These are phyloP conservation scores for Panopea generosa DNA, from an alignment of 2,888 invertebrate species.

Conservation along the genomic window DNA sequence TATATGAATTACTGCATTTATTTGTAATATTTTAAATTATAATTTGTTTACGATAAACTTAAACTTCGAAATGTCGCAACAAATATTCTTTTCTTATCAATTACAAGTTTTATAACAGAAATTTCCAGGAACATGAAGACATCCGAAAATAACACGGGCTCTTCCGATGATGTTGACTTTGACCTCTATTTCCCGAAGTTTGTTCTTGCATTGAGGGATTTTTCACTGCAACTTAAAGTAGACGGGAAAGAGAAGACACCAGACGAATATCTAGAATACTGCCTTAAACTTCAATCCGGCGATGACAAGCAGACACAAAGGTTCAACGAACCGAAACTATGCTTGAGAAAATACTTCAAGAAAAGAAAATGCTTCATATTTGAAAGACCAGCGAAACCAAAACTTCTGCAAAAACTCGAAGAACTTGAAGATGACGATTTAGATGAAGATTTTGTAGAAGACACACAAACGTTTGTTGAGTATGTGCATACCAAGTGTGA, in stretches of 20 bases:
- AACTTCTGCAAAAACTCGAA: constrained; percentile 5
- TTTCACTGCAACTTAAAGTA: constrained; percentile 11
- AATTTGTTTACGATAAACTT: too few species aligned
- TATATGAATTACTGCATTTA: too few species aligned
- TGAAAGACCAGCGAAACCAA: constrained; percentile 10
- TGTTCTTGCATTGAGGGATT: constrained; percentile 20
- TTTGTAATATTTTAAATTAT: too few species aligned
- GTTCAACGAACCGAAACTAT: constrained; percentile 15
- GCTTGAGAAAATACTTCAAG: constrained; percentile 24
- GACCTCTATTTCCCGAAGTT: constrained; percentile 21
- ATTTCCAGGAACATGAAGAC: too few species aligned
- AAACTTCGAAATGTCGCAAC: too few species aligned
- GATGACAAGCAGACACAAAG: not conserved
- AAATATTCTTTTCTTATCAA: too few species aligned
- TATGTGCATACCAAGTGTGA: not conserved
- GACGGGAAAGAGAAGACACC: constrained; percentile 16
- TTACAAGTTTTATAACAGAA: too few species aligned
- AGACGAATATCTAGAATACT: constrained; percentile 30
- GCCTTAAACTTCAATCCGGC: not conserved
- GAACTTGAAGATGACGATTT: constrained; percentile 8
- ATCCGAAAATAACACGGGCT: too few species aligned
- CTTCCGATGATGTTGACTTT: too few species aligned
- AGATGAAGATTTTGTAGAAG: constrained; percentile 14
- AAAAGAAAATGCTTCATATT: too few species aligned
- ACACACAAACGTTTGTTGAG: constrained; percentile 1